These are phyloP conservation scores for Drosophila pegasa DNA, from an alignment of 2,888 invertebrate species.

Conservation along the genomic window DNA sequence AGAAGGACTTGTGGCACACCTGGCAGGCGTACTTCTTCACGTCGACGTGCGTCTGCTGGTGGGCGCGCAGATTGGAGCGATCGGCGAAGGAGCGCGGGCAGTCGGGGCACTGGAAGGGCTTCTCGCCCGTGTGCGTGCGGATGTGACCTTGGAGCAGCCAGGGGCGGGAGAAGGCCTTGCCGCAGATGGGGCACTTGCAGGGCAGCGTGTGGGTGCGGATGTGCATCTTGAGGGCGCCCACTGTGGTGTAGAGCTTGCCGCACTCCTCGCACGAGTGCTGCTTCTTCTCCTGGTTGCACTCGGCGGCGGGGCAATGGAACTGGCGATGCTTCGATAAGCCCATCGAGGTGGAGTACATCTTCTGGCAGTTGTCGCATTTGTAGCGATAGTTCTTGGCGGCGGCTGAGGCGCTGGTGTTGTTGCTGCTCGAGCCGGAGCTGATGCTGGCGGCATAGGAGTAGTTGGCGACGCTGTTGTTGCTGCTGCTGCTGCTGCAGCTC, in stretches of 20 bases:
- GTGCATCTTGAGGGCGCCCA: conserved; percentile 84
- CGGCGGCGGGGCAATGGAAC: conserved; percentile 95
- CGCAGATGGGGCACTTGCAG: conserved; percentile 84
- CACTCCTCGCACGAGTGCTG: conserved; percentile 86
- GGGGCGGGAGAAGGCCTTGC: conserved; percentile 84
- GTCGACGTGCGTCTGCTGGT: conserved; percentile 84
- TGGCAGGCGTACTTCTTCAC: conserved; percentile 84
- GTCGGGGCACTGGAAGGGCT: conserved; percentile 83
- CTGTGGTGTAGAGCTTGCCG: conserved; percentile 83
- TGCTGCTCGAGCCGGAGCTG: conserved; percentile 17
- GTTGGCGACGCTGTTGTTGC: conserved; percentile 28
- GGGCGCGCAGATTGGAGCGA: conserved; percentile 84
- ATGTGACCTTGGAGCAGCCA: conserved; percentile 84
- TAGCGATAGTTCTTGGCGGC: conserved; percentile 87
- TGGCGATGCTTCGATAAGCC: conserved; percentile 98
- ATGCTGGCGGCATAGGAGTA: conserved; percentile 40
- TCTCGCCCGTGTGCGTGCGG: conserved; percentile 84
- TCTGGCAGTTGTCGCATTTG: conserved; percentile 96
- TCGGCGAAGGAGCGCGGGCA: conserved; percentile 84
- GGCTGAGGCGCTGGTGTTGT: neutral
- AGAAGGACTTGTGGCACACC: conserved; percentile 83
- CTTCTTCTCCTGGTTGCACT: conserved; percentile 93
- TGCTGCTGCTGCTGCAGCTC: conserved; percentile 33
- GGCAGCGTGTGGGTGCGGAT: conserved; percentile 84
- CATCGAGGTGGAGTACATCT: conserved; percentile 97